Evolutionary conservation across 2,888 invertebrate species (phyloP).

Genomic region (Heteromurus nitidus): DNA sequence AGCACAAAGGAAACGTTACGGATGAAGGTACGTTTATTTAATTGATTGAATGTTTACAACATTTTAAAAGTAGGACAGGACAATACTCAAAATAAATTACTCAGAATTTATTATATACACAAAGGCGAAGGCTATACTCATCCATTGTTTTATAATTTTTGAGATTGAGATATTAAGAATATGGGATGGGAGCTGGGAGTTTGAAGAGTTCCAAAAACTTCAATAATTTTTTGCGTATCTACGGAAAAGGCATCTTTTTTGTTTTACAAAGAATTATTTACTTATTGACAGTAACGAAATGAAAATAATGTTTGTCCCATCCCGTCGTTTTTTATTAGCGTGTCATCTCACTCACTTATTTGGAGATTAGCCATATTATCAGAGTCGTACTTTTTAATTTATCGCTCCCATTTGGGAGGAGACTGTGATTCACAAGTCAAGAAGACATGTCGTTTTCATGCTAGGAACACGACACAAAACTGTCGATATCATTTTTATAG

Average conservation of each 20-base stretch:
- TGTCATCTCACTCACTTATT: background rate
- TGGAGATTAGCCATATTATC: conserved; percentile 24
- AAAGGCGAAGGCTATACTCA: no score
- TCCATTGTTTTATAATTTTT: no score
- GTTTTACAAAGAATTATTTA: conserved; percentile 18
- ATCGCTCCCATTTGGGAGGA: background rate
- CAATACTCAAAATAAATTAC: no score
- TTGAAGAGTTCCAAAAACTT: no score
- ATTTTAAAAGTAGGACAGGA: no score
- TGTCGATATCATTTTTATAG: conserved; percentile 35
- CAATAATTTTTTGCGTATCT: conserved; percentile 38
- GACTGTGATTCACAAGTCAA: background rate
- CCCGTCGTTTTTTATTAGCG: conserved; percentile 5
- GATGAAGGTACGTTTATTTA: conserved; percentile 73
- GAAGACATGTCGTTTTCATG: conserved; percentile 26
- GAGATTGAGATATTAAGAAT: no score
- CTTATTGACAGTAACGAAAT: conserved; percentile 1
- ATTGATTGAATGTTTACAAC: no score
- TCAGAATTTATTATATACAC: no score
- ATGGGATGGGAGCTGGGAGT: no score
- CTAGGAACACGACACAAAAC: no score
- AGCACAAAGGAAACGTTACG: conserved; percentile 73
- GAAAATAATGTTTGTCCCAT: conserved; percentile 32
- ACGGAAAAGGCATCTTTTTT: conserved; percentile 6
- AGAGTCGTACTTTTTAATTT: background rate